phyloP scores from a whole-genome alignment of 2,113 vertebrate species.

The Lepus europaeus region DNA sequence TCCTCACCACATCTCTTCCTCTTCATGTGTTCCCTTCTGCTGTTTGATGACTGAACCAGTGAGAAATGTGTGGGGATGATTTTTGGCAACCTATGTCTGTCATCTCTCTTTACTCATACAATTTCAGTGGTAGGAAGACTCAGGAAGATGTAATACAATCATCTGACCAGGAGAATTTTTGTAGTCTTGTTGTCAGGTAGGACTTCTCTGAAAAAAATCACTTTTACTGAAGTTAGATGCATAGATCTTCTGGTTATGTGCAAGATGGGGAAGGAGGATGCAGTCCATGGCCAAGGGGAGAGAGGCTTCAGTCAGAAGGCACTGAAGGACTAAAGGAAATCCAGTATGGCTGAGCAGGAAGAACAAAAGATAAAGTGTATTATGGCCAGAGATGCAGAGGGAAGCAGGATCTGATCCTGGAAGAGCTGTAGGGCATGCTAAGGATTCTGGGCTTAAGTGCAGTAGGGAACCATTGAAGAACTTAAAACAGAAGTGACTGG shows the following conservation, averaged over 20 bases:
- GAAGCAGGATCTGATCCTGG: not conserved
- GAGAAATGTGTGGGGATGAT: not conserved
- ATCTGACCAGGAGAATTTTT: not conserved
- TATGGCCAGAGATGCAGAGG: not conserved
- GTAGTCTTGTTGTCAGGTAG: not conserved
- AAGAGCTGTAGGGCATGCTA: not conserved
- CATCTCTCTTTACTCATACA: not conserved
- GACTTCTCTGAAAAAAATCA: not conserved
- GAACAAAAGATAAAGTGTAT: not conserved
- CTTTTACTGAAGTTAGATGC: not conserved
- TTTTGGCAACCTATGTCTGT: not conserved
- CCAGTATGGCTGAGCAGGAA: not conserved
- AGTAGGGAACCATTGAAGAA: not conserved
- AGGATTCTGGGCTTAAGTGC: not conserved
- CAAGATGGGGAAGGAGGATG: not conserved
- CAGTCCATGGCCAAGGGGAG: not conserved
- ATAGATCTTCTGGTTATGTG: not conserved
- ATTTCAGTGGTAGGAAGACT: not conserved
- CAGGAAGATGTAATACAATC: not conserved
- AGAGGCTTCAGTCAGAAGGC: not conserved
- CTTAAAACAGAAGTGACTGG: not conserved
- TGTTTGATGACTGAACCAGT: not conserved
- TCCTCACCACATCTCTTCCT: not conserved
- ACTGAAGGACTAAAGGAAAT: not conserved
- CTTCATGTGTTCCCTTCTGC: not conserved